phyloP scores from a whole-genome alignment of 1,140 invertebrate species.

The Cydia amplana region DNA sequence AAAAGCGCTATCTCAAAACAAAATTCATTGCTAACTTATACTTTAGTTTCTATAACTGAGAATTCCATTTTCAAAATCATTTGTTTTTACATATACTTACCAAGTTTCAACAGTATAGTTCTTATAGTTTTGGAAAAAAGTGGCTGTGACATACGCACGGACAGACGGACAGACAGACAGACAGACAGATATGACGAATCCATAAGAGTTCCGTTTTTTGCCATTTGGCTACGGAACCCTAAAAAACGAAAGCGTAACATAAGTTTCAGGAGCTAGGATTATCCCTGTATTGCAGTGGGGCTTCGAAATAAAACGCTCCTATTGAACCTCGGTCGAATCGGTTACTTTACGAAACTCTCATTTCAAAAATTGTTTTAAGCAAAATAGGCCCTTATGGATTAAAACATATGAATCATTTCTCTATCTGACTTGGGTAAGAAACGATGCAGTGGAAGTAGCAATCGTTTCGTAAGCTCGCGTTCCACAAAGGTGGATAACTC shows the following conservation, averaged over 20 bases:
- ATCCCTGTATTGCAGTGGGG: slow-evolving; percentile 24
- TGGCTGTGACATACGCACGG: too few species aligned
- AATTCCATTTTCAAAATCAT: too few species aligned
- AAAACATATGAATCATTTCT: not conserved
- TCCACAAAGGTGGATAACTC: slow-evolving; percentile 27
- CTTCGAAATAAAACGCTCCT: slow-evolving; percentile 23
- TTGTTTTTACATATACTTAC: too few species aligned
- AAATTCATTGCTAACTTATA: too few species aligned
- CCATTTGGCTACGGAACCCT: too few species aligned
- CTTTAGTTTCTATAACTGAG: too few species aligned
- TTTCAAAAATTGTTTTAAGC: not conserved
- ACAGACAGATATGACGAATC: too few species aligned
- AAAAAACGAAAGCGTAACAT: slow-evolving; percentile 19
- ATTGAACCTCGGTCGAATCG: not conserved
- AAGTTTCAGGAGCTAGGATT: slow-evolving; percentile 20
- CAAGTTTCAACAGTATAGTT: too few species aligned
- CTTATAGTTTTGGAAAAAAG: too few species aligned
- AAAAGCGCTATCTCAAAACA: too few species aligned
- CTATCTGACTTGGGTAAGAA: not conserved
- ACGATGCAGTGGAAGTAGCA: not conserved
- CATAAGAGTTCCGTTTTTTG: too few species aligned
- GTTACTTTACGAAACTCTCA: not conserved
- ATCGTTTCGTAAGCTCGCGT: slow-evolving; percentile 7
- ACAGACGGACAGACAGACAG: too few species aligned
- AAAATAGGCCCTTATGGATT: not conserved